phyloP scores from a whole-genome alignment of 2,113 vertebrate species.

The Charina bottae region DNA sequence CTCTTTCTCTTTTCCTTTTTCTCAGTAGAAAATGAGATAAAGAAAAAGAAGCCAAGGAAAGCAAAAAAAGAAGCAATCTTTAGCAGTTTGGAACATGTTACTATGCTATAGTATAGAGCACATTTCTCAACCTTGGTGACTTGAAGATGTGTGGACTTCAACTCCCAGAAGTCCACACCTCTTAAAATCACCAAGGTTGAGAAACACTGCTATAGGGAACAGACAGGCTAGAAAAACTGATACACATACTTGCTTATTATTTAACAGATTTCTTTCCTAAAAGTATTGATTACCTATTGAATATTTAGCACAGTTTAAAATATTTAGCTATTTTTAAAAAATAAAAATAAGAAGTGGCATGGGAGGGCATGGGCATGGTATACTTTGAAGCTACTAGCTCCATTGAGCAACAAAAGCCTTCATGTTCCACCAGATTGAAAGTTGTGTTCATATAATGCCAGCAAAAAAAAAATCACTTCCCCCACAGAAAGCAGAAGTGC shows the following conservation, averaged over 20 bases:
- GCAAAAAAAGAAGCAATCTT: background rate
- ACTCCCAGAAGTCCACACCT: no score
- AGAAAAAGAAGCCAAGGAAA: background rate
- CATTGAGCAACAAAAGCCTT: background rate
- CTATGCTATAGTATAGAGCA: background rate
- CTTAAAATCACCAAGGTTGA: no score
- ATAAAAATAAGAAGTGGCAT: background rate
- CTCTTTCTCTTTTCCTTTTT: background rate
- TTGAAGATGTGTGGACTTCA: no score
- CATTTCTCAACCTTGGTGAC: no score
- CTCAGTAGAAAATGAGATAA: constrained; percentile 1
- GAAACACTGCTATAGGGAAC: background rate
- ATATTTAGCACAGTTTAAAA: background rate
- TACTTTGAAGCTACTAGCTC: background rate
- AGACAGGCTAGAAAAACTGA: background rate
- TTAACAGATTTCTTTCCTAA: background rate
- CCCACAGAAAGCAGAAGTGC: background rate
- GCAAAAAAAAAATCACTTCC: background rate
- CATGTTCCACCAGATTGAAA: background rate
- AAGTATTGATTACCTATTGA: background rate
- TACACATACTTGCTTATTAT: background rate
- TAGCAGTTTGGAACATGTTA: background rate
- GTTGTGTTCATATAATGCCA: background rate
- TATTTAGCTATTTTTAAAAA: background rate
- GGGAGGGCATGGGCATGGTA: background rate